Evolutionary conservation across 1,140 invertebrate genomes (phyloP).

Genomic region (Chymomyza costata): DNA sequence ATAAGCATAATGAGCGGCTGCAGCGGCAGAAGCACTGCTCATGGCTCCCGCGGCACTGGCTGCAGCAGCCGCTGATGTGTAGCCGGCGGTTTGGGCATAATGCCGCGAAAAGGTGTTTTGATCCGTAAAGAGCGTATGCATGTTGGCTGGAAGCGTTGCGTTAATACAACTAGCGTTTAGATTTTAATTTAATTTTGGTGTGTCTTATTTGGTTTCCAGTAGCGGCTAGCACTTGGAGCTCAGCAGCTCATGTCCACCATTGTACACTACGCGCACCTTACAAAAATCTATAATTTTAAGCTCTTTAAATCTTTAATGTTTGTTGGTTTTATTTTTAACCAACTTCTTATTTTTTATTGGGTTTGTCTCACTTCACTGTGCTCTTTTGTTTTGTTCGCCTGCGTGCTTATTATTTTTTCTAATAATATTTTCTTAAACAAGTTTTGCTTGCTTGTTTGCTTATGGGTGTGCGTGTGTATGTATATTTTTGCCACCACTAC

Average conservation of each 20-base stretch:
- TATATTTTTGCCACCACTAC: conserved; percentile 15
- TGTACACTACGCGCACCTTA: not conserved
- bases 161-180: no score
- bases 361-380: conserved; percentile 23
- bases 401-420: conserved; percentile 46
- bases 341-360: conserved; percentile 9
- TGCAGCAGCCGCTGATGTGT: conserved; percentile 76
- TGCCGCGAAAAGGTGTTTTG: conserved; percentile 83
- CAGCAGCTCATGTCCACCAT: not conserved
- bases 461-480: conserved; percentile 1
- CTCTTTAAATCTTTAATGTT: conserved; percentile 4
- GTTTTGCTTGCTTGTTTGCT: conserved; percentile 23
- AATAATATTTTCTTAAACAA: conserved; percentile 68
- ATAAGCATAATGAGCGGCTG: conserved; percentile 77
- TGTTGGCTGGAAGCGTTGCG: conserved; percentile 63
- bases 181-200: no score
- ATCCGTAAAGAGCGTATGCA: conserved; percentile 92
- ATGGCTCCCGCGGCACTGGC: conserved; percentile 75
- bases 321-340: conserved; percentile 7
- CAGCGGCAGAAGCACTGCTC: conserved; percentile 75
- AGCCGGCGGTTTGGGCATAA: conserved; percentile 77
- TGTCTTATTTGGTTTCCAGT: no score
- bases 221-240: not conserved
- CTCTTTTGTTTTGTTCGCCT: conserved; percentile 1
- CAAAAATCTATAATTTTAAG: not conserved